phyloP scores from a whole-genome alignment of 2,888 invertebrate genomes.

The Pseudoips prasinana region DNA sequence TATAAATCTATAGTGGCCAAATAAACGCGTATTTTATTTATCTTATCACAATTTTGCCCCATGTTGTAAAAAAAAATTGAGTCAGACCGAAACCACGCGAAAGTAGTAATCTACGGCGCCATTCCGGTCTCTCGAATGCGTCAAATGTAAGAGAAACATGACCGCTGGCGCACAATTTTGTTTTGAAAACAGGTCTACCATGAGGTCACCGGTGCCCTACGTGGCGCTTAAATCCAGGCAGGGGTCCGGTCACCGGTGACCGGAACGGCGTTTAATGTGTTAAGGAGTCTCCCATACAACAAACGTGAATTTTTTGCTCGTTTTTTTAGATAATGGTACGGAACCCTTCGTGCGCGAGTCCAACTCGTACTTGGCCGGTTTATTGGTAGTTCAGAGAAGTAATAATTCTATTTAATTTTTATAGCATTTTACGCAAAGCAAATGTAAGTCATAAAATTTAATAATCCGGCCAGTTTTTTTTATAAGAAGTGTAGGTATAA shows the following conservation, averaged over 20 bases:
- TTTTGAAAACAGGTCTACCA: conserved; percentile 10
- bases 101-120: conserved; percentile 10
- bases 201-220: conserved; percentile 18
- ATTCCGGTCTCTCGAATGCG: conserved; percentile 8
- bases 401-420: too few species aligned
- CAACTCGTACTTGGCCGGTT: too few species aligned
- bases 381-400: too few species aligned
- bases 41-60: conserved; percentile 2
- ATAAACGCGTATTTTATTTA: conserved; percentile 1
- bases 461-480: too few species aligned
- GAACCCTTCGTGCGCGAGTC: too few species aligned
- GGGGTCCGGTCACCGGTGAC: conserved; percentile 11
- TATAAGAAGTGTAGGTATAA: too few species aligned
- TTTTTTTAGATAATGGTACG: too few species aligned
- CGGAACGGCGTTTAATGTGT: background rate
- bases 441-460: too few species aligned
- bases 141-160: conserved; percentile 5
- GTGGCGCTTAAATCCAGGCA: conserved; percentile 11
- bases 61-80: background rate
- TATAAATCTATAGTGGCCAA: background rate
- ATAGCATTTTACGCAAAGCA: too few species aligned
- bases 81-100: conserved; percentile 3
- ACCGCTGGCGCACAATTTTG: conserved; percentile 9
- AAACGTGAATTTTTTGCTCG: too few species aligned
- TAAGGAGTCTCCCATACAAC: too few species aligned